Conservation (phyloP, 2,797 vertebrate genomes). For the Cossypha niveicapilla region DNA sequence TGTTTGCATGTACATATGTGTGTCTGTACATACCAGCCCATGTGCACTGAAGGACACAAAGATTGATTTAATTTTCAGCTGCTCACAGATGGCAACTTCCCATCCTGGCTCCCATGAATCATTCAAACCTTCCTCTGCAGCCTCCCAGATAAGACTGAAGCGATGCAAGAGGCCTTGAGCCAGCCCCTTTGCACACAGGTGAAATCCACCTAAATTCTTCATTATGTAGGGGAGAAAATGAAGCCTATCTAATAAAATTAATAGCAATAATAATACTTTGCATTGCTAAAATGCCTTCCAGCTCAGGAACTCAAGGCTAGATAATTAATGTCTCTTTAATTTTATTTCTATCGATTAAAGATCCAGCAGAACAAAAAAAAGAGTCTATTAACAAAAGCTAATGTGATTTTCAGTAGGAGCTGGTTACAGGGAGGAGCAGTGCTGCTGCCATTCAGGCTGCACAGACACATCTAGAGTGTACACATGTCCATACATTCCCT, state of each 20-base stretch:
- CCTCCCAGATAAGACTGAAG: neutral
- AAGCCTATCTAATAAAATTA: conserved; percentile 51
- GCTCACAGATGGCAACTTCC: conserved; percentile 6
- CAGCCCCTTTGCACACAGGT: neutral
- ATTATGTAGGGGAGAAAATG: neutral
- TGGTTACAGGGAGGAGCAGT: neutral
- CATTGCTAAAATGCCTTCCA: conserved; percentile 65
- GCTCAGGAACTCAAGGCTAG: conserved; percentile 41
- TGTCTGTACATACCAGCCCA: neutral
- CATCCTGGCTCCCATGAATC: neutral
- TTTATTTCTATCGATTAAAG: conserved; percentile 67
- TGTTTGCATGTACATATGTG: neutral
- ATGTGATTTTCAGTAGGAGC: conserved; percentile 55
- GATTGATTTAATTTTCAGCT: neutral
- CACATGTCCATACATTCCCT: conserved; percentile 53
- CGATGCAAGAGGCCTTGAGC: neutral
- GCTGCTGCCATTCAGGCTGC: neutral
- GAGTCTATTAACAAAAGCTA: conserved; percentile 59
- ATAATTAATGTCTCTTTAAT: conserved; percentile 64
- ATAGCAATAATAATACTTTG: conserved; percentile 58
- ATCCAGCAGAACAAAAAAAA: conserved; percentile 41
- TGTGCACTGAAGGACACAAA: neutral
- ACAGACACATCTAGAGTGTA: conserved; percentile 55
- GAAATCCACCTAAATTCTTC: conserved; percentile 48
- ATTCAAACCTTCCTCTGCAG: neutral